phyloP scores from a whole-genome alignment of 2,888 invertebrate genomes.

The Hirtodrosophila histrioides region DNA sequence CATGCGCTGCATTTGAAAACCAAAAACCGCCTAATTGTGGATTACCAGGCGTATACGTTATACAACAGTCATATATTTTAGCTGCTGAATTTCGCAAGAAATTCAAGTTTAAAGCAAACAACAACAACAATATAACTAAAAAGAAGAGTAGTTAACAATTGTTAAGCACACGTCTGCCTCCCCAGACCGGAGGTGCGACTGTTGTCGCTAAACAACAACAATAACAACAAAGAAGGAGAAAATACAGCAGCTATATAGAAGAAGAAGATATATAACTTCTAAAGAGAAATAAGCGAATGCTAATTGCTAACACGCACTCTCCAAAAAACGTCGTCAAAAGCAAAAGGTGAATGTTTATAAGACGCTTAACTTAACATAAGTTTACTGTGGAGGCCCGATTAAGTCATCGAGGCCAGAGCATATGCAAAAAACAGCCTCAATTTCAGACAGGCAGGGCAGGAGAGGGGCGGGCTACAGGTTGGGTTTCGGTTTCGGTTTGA shows the following conservation, averaged over 20 bases:
- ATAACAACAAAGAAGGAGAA: conserved; percentile 22
- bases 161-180: conserved; percentile 74
- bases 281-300: conserved; percentile 52
- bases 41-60: conserved; percentile 82
- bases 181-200: conserved; percentile 68
- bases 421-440: conserved; percentile 58
- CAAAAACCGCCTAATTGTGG: conserved; percentile 75
- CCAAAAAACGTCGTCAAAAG: conserved; percentile 70
- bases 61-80: conserved; percentile 22
- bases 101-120: conserved; percentile 53
- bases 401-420: conserved; percentile 64
- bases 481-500: too few relatives aligned
- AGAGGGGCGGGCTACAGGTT: too few relatives aligned
- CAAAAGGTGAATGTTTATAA: conserved; percentile 73
- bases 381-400: conserved; percentile 44
- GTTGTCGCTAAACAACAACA: conserved; percentile 61
- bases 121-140: background rate
- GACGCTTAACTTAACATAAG: conserved; percentile 25
- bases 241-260: conserved; percentile 26
- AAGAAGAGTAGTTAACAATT: conserved; percentile 32
- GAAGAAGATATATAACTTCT: background rate
- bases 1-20: conserved; percentile 50
- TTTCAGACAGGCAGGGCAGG: conserved; percentile 14
- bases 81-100: conserved; percentile 56
- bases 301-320: conserved; percentile 68